A percentile compares a stretch with the other conserved stretches of the same genome.
Evolutionary conservation across 2,888 invertebrate species (phyloP).

Genomic region (Steinernema scapterisci): DNA sequence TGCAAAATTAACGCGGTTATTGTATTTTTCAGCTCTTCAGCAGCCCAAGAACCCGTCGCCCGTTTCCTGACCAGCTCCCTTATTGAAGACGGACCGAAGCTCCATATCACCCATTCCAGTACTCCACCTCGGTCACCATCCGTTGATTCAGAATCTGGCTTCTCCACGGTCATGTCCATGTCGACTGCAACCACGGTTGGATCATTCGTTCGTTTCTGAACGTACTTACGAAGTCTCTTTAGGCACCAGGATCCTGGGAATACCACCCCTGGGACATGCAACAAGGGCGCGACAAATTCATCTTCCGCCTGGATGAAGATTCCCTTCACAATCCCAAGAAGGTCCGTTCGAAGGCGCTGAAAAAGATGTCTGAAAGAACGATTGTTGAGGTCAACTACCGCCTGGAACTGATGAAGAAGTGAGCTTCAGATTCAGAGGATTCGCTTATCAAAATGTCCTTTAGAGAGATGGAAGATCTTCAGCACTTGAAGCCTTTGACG

Average conservation of each 20-base stretch:
- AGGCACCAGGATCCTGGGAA: slow-evolving; percentile 10
- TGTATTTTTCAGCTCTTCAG: too few relatives aligned
- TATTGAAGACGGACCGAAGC: not conserved
- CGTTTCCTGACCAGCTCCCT: not conserved
- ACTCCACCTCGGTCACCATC: not conserved
- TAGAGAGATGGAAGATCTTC: not conserved
- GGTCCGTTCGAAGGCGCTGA: not conserved
- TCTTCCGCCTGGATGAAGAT: slow-evolving; percentile 13
- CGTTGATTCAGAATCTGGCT: not conserved
- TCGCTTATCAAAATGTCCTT: not conserved
- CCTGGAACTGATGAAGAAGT: not conserved
- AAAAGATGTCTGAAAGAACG: not conserved
- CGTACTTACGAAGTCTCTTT: not conserved
- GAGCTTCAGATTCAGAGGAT: not conserved
- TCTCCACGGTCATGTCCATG: slow-evolving; percentile 14
- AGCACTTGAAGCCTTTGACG: not conserved
- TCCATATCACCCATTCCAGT: not conserved
- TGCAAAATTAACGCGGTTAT: too few relatives aligned
- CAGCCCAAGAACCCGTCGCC: too few relatives aligned
- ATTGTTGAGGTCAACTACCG: not conserved
- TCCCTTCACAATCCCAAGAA: slow-evolving; percentile 18
- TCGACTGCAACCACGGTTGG: slow-evolving; percentile 20
- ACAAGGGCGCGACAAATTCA: not conserved
- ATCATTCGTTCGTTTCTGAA: too few relatives aligned
- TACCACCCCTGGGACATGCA: slow-evolving; percentile 25